Evolutionary conservation across 2,888 invertebrate genomes (phyloP).

Genomic region (Isotomurus palustris): DNA sequence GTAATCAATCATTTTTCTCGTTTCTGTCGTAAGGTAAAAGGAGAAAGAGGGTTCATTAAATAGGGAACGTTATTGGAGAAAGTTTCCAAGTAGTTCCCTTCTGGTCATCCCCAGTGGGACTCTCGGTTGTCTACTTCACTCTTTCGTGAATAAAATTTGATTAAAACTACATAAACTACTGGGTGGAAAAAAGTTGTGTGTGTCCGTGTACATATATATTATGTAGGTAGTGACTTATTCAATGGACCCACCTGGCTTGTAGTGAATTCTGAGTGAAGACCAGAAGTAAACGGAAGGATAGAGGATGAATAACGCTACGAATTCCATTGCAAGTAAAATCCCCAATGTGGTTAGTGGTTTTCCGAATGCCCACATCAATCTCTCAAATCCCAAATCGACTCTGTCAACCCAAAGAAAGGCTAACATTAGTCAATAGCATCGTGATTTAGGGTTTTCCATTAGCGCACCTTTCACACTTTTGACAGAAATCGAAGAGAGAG

Average conservation of each 20-base stretch:
- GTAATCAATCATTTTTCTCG: constrained; percentile 49
- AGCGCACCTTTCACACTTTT: constrained; percentile 2
- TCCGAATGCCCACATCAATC: constrained; percentile 59
- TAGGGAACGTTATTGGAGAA: no score
- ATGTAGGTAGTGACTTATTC: no score
- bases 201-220: no score
- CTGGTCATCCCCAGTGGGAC: no score
- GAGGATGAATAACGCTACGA: constrained; percentile 50
- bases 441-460: constrained; percentile 3
- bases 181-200: no score
- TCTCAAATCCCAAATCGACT: constrained; percentile 57
- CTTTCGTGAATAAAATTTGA: no score
- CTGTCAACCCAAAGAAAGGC: constrained; percentile 48
- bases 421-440: constrained; percentile 12
- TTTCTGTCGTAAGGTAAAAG: no score
- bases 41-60: no score
- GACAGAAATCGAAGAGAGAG: no score
- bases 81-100: no score
- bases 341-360: constrained; percentile 58
- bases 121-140: no score
- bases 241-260: constrained; percentile 47
- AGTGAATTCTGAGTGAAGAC: constrained; percentile 46
- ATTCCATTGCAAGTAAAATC: constrained; percentile 56
- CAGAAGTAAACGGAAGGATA: constrained; percentile 53
- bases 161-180: no score